These are phyloP conservation scores for Amblyopsis rosae DNA, from an alignment of 2,113 vertebrate genomes.

Conservation along the genomic window DNA sequence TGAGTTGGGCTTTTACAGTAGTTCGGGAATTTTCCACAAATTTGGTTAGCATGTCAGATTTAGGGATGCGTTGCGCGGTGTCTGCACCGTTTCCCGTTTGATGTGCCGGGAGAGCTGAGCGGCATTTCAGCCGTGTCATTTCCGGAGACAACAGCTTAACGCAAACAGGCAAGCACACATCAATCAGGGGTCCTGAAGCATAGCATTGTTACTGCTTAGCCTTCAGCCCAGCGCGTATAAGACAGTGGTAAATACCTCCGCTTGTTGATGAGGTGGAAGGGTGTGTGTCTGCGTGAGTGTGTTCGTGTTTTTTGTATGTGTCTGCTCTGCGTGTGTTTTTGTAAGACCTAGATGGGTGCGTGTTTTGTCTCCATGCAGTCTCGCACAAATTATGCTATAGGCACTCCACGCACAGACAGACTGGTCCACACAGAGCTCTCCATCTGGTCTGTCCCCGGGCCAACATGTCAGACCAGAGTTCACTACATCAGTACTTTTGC, in stretches of 20 bases:
- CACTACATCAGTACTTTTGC: background rate
- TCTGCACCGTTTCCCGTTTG: constrained; percentile 57
- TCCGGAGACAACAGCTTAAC: constrained; percentile 77
- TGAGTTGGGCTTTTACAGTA: constrained; percentile 34
- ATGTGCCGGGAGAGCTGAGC: constrained; percentile 52
- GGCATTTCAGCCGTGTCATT: constrained; percentile 73
- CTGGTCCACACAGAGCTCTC: constrained; percentile 17
- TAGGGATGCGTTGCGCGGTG: constrained; percentile 52
- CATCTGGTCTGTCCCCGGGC: constrained; percentile 48
- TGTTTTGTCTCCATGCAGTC: background rate
- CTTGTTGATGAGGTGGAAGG: constrained; percentile 49
- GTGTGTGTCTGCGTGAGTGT: constrained; percentile 10
- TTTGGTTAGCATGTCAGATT: constrained; percentile 60
- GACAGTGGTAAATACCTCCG: constrained; percentile 70
- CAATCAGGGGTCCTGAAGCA: constrained; percentile 75
- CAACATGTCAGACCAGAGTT: background rate
- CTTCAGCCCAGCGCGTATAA: constrained; percentile 65
- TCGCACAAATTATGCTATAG: constrained; percentile 15
- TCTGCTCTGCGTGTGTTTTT: constrained; percentile 6
- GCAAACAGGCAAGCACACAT: constrained; percentile 73
- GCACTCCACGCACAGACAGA: constrained; percentile 19
- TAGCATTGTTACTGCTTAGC: constrained; percentile 69
- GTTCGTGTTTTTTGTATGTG: background rate
- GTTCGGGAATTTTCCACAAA: constrained; percentile 29
- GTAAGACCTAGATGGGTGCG: background rate